Evolutionary conservation across 1,140 invertebrate genomes (phyloP).

Genomic region (Druon quercuslanigerum): DNA sequence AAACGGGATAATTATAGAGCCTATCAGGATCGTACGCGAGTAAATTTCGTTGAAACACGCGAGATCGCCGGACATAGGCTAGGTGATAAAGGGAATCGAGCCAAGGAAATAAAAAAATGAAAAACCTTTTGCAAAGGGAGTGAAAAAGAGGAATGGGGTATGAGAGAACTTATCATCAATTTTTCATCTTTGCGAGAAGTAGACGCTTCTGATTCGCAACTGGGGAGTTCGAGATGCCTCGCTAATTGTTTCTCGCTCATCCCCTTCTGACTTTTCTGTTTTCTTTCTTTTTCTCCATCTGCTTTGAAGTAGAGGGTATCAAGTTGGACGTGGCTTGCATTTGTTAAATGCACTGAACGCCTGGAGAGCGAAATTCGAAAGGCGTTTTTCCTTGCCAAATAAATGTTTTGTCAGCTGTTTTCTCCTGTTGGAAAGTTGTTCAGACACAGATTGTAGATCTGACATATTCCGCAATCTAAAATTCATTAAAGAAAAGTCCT

Average conservation of each 20-base stretch:
- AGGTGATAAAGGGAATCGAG: constrained; percentile 65
- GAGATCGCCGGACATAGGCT: constrained; percentile 66
- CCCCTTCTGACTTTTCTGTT: constrained; percentile 32
- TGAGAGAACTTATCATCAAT: constrained; percentile 49
- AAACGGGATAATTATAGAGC: constrained; percentile 75
- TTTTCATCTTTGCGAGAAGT: constrained; percentile 42
- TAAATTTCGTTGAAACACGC: constrained; percentile 73
- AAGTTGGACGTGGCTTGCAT: constrained; percentile 49
- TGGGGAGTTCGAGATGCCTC: constrained; percentile 33
- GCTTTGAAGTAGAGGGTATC: background rate
- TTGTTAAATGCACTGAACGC: constrained; percentile 49
- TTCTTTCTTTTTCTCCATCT: constrained; percentile 32
- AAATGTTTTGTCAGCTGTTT: background rate
- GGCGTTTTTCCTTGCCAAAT: constrained; percentile 1
- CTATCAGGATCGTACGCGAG: constrained; percentile 71
- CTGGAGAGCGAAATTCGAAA: constrained; percentile 4
- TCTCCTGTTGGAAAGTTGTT: background rate
- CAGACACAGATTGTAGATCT: background rate
- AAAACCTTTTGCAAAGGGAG: background rate
- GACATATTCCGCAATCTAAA: background rate
- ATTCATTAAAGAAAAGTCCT: too few relatives aligned
- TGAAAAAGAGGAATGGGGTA: constrained; percentile 36
- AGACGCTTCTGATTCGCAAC: constrained; percentile 22
- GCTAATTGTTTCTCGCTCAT: constrained; percentile 49
- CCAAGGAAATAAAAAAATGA: constrained; percentile 52